Evolutionary conservation across 2,888 invertebrate genomes (phyloP).

Genomic region (Rhagonycha lutea): DNA sequence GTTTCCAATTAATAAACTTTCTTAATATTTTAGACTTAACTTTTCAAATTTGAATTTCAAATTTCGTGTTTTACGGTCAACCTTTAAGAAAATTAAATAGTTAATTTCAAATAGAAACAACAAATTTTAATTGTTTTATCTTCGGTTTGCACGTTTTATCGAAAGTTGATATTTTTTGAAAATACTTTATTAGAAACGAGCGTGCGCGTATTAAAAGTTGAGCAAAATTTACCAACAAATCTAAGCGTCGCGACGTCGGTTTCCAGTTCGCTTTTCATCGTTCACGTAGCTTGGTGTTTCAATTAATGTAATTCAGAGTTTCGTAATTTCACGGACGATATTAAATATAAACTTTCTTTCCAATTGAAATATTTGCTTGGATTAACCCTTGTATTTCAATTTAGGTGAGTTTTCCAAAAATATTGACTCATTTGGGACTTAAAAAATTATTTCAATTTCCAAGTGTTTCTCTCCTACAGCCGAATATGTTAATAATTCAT

Average conservation of each 20-base stretch:
- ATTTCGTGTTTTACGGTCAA: conserved; percentile 14
- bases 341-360: not conserved
- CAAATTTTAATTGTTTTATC: not conserved
- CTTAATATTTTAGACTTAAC: conserved; percentile 17
- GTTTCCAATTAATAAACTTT: conserved; percentile 15
- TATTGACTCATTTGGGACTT: not conserved
- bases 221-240: conserved; percentile 18
- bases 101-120: not conserved
- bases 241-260: conserved; percentile 19
- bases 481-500: conserved; percentile 11
- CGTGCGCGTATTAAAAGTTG: conserved; percentile 19
- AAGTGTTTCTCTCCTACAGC: not conserved
- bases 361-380: not conserved
- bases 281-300: not conserved
- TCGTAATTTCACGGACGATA: not conserved
- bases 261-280: conserved; percentile 13
- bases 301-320: not conserved
- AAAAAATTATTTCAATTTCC: not conserved
- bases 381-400: not conserved
- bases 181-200: not conserved
- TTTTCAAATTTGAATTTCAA: conserved; percentile 19
- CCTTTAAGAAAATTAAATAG: conserved; percentile 1
- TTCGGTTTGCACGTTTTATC: not conserved
- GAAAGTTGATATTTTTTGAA: not conserved
- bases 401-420: not conserved